Percentiles rank a stretch among this genome's conserved stretches.
Evolutionary conservation across 2,113 vertebrate species (phyloP).

Genomic region (Pheucticus melanocephalus): DNA sequence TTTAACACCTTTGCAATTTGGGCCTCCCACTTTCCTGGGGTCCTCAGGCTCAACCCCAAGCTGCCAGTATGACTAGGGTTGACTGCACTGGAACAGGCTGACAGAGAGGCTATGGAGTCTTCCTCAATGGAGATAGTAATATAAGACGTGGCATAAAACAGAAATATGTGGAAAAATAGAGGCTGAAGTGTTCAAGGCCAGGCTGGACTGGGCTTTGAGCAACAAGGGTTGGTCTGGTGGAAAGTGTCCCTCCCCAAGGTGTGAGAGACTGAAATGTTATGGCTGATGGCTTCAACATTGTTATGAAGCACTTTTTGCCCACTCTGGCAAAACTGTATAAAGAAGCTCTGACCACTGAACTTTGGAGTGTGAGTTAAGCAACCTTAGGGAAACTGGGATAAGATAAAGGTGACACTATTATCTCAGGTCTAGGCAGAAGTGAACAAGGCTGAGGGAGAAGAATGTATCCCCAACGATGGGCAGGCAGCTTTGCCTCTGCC

Average conservation of each 20-base stretch:
- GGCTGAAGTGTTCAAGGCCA: background rate
- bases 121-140: background rate
- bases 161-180: background rate
- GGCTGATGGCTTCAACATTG: no score
- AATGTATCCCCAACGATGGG: background rate
- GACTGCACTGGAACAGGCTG: background rate
- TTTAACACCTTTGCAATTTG: background rate
- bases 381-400: background rate
- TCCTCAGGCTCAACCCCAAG: background rate
- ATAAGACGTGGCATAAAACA: background rate
- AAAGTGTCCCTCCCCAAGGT: background rate
- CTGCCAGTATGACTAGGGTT: background rate
- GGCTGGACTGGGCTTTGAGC: fast-evolving
- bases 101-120: background rate
- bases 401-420: background rate
- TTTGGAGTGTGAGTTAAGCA: background rate
- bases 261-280: background rate
- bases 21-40: background rate
- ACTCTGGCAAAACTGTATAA: background rate
- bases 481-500: background rate
- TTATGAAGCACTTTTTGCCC: background rate
- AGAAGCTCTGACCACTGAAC: background rate
- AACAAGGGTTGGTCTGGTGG: background rate
- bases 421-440: background rate
- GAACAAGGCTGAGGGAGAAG: background rate